These are phyloP conservation scores for Semotilus atromaculatus DNA, from an alignment of 2,797 vertebrate species.

Conservation along the genomic window DNA sequence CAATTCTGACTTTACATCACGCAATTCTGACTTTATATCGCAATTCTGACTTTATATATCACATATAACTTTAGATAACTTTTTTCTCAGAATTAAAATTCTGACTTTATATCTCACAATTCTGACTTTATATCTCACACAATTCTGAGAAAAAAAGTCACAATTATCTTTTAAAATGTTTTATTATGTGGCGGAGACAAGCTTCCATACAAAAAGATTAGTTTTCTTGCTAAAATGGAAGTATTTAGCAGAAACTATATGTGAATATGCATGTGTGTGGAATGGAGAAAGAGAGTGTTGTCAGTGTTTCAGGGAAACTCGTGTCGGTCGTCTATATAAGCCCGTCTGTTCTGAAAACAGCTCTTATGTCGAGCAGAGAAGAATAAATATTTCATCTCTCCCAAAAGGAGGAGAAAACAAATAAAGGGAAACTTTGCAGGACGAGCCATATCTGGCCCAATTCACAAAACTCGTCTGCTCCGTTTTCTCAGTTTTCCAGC, in stretches of 20 bases:
- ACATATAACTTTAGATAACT: too few relatives aligned
- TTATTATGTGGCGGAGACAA: too few relatives aligned
- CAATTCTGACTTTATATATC: too few relatives aligned
- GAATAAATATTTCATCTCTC: conserved; percentile 55
- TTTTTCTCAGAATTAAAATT: too few relatives aligned
- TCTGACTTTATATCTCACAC: too few relatives aligned
- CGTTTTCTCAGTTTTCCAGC: neutral
- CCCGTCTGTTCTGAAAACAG: conserved; percentile 44
- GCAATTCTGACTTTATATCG: too few relatives aligned
- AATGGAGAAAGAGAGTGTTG: neutral
- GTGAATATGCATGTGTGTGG: conserved; percentile 7
- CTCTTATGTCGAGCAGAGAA: conserved; percentile 9
- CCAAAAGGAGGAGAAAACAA: conserved; percentile 33
- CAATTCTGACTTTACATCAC: too few relatives aligned
- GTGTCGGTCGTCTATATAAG: conserved; percentile 34
- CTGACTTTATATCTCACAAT: too few relatives aligned
- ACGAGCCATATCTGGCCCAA: conserved; percentile 2
- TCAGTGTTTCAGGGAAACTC: conserved; percentile 8
- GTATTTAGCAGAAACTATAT: conserved; percentile 17
- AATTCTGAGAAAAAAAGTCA: too few relatives aligned
- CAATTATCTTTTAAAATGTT: too few relatives aligned
- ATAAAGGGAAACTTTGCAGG: conserved; percentile 39
- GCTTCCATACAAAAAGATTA: too few relatives aligned
- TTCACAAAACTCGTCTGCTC: neutral
- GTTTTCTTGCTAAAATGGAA: conserved; percentile 19